Percentiles rank a stretch among this genome's conserved stretches.
Evolutionary conservation across 2,113 vertebrate species (phyloP).

Genomic region (Serilophus lunatus): DNA sequence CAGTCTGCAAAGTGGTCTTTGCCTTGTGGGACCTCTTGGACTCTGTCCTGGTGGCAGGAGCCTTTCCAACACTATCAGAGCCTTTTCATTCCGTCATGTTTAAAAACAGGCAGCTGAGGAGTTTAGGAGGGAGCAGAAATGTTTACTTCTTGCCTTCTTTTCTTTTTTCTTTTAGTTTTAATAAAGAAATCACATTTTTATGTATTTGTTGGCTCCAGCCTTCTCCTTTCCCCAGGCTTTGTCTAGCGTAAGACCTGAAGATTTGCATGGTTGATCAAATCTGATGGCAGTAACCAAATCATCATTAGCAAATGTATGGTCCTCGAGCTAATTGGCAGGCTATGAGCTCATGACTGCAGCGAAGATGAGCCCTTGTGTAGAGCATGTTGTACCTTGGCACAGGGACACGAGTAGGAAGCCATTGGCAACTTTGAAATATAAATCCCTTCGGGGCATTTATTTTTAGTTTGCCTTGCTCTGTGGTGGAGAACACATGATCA

Average conservation of each 20-base stretch:
- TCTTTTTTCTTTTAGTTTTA: background rate
- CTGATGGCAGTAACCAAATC: conserved; percentile 10
- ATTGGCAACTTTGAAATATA: background rate
- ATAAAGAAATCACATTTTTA: background rate
- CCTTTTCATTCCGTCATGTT: background rate
- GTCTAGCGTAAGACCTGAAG: background rate
- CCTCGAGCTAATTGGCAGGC: conserved; percentile 4
- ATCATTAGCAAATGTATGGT: background rate
- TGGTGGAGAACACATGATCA: background rate
- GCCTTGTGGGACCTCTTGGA: background rate
- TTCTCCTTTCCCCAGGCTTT: background rate
- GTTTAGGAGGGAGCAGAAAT: background rate
- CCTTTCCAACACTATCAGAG: background rate
- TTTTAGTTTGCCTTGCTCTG: background rate
- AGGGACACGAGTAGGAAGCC: background rate
- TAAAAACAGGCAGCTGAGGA: accelerated
- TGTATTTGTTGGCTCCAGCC: background rate
- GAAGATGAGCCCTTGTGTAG: background rate
- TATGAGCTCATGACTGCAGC: background rate
- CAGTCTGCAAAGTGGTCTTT: background rate
- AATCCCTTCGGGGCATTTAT: conserved; percentile 26
- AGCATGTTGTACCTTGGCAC: background rate
- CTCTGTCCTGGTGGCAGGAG: background rate
- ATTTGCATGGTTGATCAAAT: conserved; percentile 9
- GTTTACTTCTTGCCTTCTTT: background rate